Evolutionary conservation across 2,888 invertebrate species (phyloP).

Genomic region (Anthrax anthrax): DNA sequence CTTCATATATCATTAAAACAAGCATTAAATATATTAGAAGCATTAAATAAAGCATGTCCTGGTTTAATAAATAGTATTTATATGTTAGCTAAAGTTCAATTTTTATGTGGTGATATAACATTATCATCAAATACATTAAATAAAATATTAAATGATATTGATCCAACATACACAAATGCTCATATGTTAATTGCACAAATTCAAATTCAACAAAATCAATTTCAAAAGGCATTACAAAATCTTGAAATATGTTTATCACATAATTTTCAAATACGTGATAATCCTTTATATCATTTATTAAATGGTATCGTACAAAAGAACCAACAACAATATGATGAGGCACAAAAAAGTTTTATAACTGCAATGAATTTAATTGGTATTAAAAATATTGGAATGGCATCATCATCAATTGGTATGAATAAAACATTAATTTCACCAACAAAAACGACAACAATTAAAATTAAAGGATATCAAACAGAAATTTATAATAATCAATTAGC

Average conservation of each 20-base stretch:
- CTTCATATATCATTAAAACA: slow-evolving; percentile 40
- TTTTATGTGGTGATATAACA: slow-evolving; percentile 59
- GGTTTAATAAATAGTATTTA: slow-evolving; percentile 55
- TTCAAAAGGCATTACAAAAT: slow-evolving; percentile 66
- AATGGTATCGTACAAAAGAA: slow-evolving; percentile 70
- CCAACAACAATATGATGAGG: slow-evolving; percentile 52
- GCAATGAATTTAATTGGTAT: slow-evolving; percentile 54
- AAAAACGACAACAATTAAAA: slow-evolving; percentile 24
- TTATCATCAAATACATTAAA: slow-evolving; percentile 57
- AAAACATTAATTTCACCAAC: slow-evolving; percentile 31
- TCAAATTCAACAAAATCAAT: slow-evolving; percentile 53
- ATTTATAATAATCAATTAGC: slow-evolving; percentile 1
- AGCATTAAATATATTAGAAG: slow-evolving; percentile 52
- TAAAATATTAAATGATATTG: slow-evolving; percentile 55
- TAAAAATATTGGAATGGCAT: slow-evolving; percentile 8
- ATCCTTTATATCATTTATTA: slow-evolving; percentile 79
- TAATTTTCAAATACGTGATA: slow-evolving; percentile 83
- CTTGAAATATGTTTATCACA: slow-evolving; percentile 82
- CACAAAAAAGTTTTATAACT: slow-evolving; percentile 57
- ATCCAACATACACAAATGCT: slow-evolving; percentile 68
- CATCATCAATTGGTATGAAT: slow-evolving; percentile 16
- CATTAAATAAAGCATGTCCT: slow-evolving; percentile 65
- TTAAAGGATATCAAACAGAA: slow-evolving; percentile 25
- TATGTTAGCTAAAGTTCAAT: slow-evolving; percentile 65
- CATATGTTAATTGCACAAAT: slow-evolving; percentile 79